A percentile compares a stretch with the other conserved stretches of the same genome.
Conservation (phyloP, 2,888 invertebrate species). For the Eupelmus urozonus region DNA sequence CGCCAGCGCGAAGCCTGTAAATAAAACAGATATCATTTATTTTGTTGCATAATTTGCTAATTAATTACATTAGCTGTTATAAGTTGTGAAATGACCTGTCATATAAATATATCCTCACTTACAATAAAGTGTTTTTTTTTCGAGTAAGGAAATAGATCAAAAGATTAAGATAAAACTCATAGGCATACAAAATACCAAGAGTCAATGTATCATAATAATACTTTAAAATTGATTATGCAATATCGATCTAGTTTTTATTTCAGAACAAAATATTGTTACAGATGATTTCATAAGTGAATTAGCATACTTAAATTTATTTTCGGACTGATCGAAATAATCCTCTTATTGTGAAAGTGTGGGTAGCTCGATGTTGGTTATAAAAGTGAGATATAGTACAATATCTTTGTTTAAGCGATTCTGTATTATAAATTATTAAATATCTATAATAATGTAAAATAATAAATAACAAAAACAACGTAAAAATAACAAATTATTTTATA, state of each 20-base stretch:
- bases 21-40: constrained; percentile 47
- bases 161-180: neutral
- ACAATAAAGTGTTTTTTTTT: too few species aligned
- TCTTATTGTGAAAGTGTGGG: neutral
- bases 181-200: neutral
- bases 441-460: neutral
- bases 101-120: neutral
- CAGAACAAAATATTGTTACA: neutral
- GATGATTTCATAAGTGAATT: neutral
- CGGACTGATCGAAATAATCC: neutral
- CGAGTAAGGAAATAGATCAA: too few species aligned
- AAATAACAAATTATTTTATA: too few species aligned
- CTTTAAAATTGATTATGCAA: neutral
- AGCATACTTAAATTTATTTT: neutral
- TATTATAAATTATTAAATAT: neutral
- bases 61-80: neutral
- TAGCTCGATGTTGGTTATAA: neutral
- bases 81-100: neutral
- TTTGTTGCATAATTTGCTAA: neutral
- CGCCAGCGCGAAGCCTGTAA: constrained; percentile 70
- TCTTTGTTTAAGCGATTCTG: neutral
- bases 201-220: neutral
- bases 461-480: neutral
- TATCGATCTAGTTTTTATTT: neutral
- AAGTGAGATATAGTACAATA: too few species aligned